Percentiles rank a stretch among this genome's conserved stretches.
Conservation (phyloP, 2,797 vertebrate species). For the Cottoperca gobio region DNA sequence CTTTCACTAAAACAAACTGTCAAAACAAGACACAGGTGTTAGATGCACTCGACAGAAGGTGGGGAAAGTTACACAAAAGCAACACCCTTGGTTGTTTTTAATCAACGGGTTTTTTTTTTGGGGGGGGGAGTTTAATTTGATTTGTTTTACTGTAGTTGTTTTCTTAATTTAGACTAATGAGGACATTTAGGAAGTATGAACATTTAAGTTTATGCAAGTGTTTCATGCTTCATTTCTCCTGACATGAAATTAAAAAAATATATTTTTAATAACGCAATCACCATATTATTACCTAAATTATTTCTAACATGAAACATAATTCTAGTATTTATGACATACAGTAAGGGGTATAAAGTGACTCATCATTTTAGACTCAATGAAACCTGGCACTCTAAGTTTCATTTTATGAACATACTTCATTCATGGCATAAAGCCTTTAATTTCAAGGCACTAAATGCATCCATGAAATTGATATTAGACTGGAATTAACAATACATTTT, state of each 20-base stretch:
- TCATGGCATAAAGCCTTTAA: background rate
- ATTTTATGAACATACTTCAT: background rate
- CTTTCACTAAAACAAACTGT: constrained; percentile 63
- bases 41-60: constrained; percentile 40
- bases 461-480: background rate
- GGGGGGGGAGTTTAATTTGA: background rate
- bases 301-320: background rate
- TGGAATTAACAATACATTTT: background rate
- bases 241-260: background rate
- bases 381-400: background rate
- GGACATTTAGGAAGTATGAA: background rate
- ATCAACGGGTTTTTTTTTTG: background rate
- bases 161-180: background rate
- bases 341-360: background rate
- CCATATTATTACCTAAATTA: constrained; percentile 5
- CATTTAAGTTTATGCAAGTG: background rate
- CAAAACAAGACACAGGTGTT: constrained; percentile 64
- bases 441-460: background rate
- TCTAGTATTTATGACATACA: background rate
- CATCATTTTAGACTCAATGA: background rate
- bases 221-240: constrained; percentile 22
- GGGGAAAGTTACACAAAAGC: constrained; percentile 26
- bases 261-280: constrained; percentile 9
- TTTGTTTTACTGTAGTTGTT: background rate
- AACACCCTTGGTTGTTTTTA: constrained; percentile 14